These are phyloP conservation scores for Tethea ocularis DNA, from an alignment of 2,888 invertebrate genomes.

Conservation along the genomic window DNA sequence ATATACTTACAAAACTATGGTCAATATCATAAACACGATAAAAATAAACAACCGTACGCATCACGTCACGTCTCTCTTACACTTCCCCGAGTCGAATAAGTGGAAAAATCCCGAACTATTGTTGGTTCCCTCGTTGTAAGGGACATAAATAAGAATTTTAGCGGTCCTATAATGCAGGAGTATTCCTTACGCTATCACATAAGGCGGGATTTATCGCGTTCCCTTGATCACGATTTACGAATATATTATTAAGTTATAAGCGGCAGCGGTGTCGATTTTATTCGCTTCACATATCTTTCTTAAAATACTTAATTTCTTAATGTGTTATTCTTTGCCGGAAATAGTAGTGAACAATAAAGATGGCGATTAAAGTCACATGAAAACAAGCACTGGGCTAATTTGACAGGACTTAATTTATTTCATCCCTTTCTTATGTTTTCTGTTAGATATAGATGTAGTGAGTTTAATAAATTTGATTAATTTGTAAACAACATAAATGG, in stretches of 20 bases:
- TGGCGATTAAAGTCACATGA: too few species aligned
- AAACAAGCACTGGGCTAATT: too few species aligned
- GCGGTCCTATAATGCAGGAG: constrained; percentile 55
- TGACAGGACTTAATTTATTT: too few species aligned
- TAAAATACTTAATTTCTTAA: too few species aligned
- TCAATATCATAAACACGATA: background rate
- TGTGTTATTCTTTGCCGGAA: too few species aligned
- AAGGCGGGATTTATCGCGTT: constrained; percentile 68
- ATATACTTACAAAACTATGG: background rate
- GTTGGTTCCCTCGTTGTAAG: constrained; percentile 30
- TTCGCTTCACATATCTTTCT: background rate
- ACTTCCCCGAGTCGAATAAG: background rate
- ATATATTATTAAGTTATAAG: constrained; percentile 23
- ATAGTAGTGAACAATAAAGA: too few species aligned
- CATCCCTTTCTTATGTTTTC: too few species aligned
- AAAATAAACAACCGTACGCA: background rate
- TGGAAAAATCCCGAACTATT: constrained; percentile 6
- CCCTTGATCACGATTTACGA: constrained; percentile 67
- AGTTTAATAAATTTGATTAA: too few species aligned
- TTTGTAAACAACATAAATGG: too few species aligned
- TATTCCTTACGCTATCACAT: constrained; percentile 64
- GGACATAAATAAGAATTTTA: constrained; percentile 73
- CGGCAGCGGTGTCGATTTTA: background rate
- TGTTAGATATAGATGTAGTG: too few species aligned
- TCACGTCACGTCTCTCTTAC: background rate